Evolutionary conservation across 2,888 invertebrate species (phyloP).

Genomic region (Steromphala cineraria): DNA sequence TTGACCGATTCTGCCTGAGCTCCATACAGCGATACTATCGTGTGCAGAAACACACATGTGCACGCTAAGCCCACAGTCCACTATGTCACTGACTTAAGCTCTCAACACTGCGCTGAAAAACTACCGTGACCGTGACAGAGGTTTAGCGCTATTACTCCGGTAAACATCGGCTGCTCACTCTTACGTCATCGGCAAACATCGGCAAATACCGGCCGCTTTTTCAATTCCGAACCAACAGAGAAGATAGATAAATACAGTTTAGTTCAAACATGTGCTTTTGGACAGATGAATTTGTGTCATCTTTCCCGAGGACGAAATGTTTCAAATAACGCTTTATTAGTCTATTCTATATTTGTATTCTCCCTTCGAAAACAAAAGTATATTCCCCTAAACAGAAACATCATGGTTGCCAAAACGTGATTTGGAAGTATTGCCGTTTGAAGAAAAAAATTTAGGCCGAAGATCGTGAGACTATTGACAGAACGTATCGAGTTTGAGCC

Average conservation of each 20-base stretch:
- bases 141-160: background rate
- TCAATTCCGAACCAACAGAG: background rate
- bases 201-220: background rate
- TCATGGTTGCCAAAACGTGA: too few relatives aligned
- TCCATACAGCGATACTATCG: too few relatives aligned
- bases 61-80: background rate
- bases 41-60: too few relatives aligned
- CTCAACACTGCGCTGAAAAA: background rate
- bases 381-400: background rate
- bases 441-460: too few relatives aligned
- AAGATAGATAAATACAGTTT: background rate
- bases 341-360: background rate
- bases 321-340: background rate
- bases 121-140: background rate
- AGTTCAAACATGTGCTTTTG: background rate
- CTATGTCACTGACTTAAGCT: background rate
- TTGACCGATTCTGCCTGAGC: too few relatives aligned
- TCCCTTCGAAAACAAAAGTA: background rate
- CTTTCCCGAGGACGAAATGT: background rate
- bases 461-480: too few relatives aligned
- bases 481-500: too few relatives aligned
- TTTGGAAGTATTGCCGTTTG: too few relatives aligned
- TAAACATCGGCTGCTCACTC: background rate
- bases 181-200: slow-evolving; percentile 8
- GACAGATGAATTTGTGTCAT: background rate